These are phyloP conservation scores for Pteria penguin DNA, from an alignment of 2,888 invertebrate species.

Conservation along the genomic window DNA sequence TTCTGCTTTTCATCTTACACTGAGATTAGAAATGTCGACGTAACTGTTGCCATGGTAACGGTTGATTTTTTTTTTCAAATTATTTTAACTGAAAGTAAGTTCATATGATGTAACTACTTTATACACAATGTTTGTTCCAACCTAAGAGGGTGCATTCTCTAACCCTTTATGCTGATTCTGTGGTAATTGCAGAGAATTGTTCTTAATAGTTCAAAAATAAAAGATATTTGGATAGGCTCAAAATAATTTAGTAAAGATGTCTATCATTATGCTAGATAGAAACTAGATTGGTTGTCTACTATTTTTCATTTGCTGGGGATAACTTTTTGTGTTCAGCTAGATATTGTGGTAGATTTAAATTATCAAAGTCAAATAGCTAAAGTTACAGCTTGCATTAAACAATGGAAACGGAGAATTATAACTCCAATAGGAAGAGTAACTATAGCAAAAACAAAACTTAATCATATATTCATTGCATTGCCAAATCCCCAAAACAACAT, in stretches of 20 bases:
- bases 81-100: too few relatives aligned
- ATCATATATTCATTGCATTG: background rate
- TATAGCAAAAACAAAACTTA: constrained; percentile 1
- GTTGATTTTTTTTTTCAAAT: too few relatives aligned
- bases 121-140: too few relatives aligned
- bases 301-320: background rate
- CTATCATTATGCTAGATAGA: background rate
- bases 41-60: too few relatives aligned
- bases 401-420: constrained; percentile 2
- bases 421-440: background rate
- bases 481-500: background rate
- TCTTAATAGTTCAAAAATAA: too few relatives aligned
- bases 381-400: background rate
- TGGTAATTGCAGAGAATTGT: too few relatives aligned
- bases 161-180: too few relatives aligned
- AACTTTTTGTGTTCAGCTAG: background rate
- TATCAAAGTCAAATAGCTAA: background rate
- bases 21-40: too few relatives aligned
- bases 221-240: background rate
- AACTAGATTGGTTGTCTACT: background rate
- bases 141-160: too few relatives aligned
- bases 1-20: too few relatives aligned
- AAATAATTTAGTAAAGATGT: background rate
- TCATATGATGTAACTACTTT: too few relatives aligned
- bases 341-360: background rate